These are phyloP conservation scores for Zapornia atra DNA, from an alignment of 2,113 vertebrate genomes.

Conservation along the genomic window DNA sequence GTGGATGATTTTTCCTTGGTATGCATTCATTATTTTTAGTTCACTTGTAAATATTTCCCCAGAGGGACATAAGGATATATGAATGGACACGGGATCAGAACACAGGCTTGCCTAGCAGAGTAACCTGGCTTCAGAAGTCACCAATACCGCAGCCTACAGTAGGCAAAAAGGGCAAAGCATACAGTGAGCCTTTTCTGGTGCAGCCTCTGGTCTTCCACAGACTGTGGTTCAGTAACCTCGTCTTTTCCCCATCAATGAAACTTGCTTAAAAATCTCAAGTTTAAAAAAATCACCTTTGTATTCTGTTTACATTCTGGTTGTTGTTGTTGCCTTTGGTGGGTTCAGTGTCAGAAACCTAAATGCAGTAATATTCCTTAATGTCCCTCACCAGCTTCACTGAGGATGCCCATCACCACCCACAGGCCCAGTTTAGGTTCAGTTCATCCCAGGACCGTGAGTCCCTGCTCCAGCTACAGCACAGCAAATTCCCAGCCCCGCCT, in stretches of 20 bases:
- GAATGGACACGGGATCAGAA: neutral
- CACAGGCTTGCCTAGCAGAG: neutral
- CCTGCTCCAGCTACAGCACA: neutral
- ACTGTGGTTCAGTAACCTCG: neutral
- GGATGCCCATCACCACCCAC: neutral
- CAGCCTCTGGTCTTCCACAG: neutral
- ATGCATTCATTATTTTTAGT: neutral
- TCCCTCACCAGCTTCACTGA: neutral
- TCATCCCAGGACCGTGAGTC: accelerated
- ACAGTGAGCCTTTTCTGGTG: neutral
- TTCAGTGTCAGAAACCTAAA: neutral
- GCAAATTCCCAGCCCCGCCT: neutral
- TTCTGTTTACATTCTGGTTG: neutral
- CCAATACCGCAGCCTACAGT: neutral
- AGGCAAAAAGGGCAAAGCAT: neutral
- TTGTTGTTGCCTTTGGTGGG: neutral
- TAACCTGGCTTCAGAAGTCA: neutral
- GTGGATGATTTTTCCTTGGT: neutral
- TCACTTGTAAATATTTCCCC: neutral
- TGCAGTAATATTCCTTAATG: neutral
- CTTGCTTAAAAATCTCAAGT: neutral
- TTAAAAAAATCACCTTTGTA: neutral
- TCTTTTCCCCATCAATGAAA: neutral
- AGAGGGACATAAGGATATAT: neutral
- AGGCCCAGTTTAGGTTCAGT: neutral